Evolutionary conservation across 1,140 invertebrate genomes (phyloP).

Genomic region (Drosophila gunungcola): DNA sequence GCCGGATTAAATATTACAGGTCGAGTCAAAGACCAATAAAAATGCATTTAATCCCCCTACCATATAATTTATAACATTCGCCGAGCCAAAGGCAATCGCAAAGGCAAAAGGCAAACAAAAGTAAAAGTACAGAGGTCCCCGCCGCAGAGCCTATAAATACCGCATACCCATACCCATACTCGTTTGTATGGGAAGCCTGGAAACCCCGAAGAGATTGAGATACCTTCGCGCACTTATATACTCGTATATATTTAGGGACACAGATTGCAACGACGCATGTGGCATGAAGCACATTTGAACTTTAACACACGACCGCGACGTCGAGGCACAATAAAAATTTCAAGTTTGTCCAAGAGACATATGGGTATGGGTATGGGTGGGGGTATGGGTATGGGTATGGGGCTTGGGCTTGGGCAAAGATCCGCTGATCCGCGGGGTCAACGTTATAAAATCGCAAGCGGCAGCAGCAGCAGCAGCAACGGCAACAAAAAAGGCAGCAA

Average conservation of each 20-base stretch:
- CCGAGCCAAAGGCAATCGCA: slow-evolving; percentile 29
- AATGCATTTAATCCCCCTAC: slow-evolving; percentile 63
- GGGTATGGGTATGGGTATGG: too few relatives aligned
- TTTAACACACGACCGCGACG: slow-evolving; percentile 69
- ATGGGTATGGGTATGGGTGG: not conserved
- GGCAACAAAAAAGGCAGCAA: slow-evolving; percentile 47
- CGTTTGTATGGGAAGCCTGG: slow-evolving; percentile 10
- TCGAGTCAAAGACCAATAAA: slow-evolving; percentile 71
- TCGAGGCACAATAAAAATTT: slow-evolving; percentile 71
- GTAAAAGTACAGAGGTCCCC: slow-evolving; percentile 65
- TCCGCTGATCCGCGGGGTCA: slow-evolving; percentile 73
- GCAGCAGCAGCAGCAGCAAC: slow-evolving; percentile 47
- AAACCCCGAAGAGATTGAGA: slow-evolving; percentile 69
- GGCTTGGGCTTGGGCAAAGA: slow-evolving; percentile 59
- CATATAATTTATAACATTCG: slow-evolving; percentile 65
- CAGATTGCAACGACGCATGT: slow-evolving; percentile 57
- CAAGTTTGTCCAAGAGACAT: slow-evolving; percentile 71
- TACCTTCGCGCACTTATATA: slow-evolving; percentile 56
- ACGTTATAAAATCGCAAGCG: slow-evolving; percentile 77
- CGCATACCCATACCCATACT: slow-evolving; percentile 12
- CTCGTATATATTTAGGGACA: slow-evolving; percentile 15
- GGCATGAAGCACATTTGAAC: slow-evolving; percentile 74
- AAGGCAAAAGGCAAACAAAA: slow-evolving; percentile 63
- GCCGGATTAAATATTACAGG: slow-evolving; percentile 61
- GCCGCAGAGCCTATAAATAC: slow-evolving; percentile 57